Base-by-base conservation (phyloP, 2,113 vertebrate genomes). In the Cyanoramphus novaezelandiae region DNA sequence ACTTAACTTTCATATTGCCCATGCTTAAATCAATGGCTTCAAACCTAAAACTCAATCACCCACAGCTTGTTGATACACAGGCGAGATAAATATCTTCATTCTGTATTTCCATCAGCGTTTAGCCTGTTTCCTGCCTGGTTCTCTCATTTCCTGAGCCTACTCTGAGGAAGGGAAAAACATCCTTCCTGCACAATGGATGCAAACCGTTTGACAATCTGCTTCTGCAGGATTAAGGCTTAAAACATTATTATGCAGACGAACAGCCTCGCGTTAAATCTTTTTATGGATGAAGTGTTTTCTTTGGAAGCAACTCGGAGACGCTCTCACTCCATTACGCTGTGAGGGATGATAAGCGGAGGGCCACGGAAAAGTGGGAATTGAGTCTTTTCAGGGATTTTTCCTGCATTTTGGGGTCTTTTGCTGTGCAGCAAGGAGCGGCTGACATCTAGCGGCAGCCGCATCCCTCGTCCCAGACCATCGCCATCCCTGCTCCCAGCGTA, bases 131-230 rank as follows among this genome's bases (percentile, higher is more conserved):
- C 98, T 98, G 96, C 96, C 93, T 71, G 92, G 21, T 97, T 97
- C 95, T 88, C 95, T 96, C 95, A 96, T 97, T 98, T 98, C 98
- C 97, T 98, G 97, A 97, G 82, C 95, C 97, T 96, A 81, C 84
- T 95, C 95, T 91, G 90, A 97, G 97, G 93, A 97, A 97, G 87
- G 9, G 82, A 74, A 97, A 97, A 98, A 97, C 97, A 97, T 97
- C 96, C 96, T 88, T 95, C 97, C 97, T 96, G 93, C 89, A 95
- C 96, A 97, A 96, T 84, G 95, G 80, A 93, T 90, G 94, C 86
- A 97, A 97, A 97, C 93, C 63, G 91, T 95, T 70, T 9, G 77
- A 90, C 92, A 97, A 85, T 92, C 92, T 96, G 29, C 71, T 95
- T 92, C 96, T 86, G 84, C 94, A 96, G 47, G 86, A 93, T 80